These are phyloP conservation scores for Boleophthalmus pectinirostris DNA, from an alignment of 2,113 vertebrate genomes.

Conservation along the genomic window DNA sequence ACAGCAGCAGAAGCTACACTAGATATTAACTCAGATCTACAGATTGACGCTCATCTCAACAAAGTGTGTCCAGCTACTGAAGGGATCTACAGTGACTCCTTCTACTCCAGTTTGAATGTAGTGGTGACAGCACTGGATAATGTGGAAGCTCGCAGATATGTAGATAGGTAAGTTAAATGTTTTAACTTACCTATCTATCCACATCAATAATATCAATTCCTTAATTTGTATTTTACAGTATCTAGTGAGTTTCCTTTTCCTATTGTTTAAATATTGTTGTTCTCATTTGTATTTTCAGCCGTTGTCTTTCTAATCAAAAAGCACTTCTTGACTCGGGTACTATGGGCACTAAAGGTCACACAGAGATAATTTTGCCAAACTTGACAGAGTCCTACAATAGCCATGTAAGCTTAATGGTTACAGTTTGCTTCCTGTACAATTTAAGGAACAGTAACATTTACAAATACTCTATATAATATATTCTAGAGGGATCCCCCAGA, in stretches of 20 bases:
- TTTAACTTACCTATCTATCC: too few relatives aligned
- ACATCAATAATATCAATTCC: background rate
- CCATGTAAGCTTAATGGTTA: slow-evolving; percentile 83
- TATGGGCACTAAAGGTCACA: slow-evolving; percentile 99
- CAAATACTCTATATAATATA: slow-evolving; percentile 13
- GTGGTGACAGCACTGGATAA: slow-evolving; percentile 96
- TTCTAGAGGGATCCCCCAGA: slow-evolving; percentile 93
- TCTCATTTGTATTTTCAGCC: slow-evolving; percentile 72
- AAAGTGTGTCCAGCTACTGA: slow-evolving; percentile 96
- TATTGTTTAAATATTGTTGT: background rate
- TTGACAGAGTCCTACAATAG: slow-evolving; percentile 98
- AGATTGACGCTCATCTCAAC: slow-evolving; percentile 90
- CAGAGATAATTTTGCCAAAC: slow-evolving; percentile 91
- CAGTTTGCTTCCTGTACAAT: background rate
- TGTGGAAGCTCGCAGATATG: slow-evolving; percentile 95
- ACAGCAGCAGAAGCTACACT: slow-evolving; percentile 89
- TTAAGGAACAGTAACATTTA: background rate
- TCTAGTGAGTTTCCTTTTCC: background rate
- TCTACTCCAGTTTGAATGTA: slow-evolving; percentile 86
- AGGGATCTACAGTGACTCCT: slow-evolving; percentile 86
- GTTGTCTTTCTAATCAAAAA: slow-evolving; percentile 90
- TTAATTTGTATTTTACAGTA: background rate
- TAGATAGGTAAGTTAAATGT: slow-evolving; percentile 85
- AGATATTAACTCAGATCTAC: slow-evolving; percentile 89
- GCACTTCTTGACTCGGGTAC: slow-evolving; percentile 97